These are phyloP conservation scores for Sternotherus odoratus DNA, from an alignment of 2,797 vertebrate genomes.

Conservation along the genomic window DNA sequence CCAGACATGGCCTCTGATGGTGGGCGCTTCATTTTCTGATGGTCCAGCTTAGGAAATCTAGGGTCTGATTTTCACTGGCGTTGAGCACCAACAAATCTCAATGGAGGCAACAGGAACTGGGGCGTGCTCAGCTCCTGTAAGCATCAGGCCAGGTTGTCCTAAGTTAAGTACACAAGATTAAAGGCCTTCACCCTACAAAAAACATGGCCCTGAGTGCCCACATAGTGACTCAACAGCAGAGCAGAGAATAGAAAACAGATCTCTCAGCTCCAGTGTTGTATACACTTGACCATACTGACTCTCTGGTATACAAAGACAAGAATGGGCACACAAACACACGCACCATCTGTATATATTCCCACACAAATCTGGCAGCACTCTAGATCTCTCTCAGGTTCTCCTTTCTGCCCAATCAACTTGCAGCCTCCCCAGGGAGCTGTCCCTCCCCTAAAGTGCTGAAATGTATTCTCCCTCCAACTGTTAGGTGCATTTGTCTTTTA, in stretches of 20 bases:
- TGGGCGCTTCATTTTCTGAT: neutral
- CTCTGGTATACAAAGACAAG: neutral
- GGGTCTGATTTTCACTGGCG: neutral
- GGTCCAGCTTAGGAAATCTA: fast-evolving
- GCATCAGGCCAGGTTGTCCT: neutral
- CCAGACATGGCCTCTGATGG: neutral
- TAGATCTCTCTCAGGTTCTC: neutral
- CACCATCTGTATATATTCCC: neutral
- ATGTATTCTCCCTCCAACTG: neutral
- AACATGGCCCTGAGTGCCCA: neutral
- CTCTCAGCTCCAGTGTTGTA: neutral
- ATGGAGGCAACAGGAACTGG: neutral
- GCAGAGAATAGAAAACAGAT: neutral
- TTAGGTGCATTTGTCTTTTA: neutral
- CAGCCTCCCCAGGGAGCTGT: neutral
- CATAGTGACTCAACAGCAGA: neutral
- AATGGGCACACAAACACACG: neutral
- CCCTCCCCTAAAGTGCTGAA: neutral
- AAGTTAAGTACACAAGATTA: neutral
- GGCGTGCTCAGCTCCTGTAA: neutral
- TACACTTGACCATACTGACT: neutral
- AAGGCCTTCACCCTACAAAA: neutral
- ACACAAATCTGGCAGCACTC: neutral
- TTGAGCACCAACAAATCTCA: neutral
- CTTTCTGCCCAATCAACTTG: neutral